Conservation (phyloP, 2,113 vertebrate species). For the Ptychochromis oligacanthus region DNA sequence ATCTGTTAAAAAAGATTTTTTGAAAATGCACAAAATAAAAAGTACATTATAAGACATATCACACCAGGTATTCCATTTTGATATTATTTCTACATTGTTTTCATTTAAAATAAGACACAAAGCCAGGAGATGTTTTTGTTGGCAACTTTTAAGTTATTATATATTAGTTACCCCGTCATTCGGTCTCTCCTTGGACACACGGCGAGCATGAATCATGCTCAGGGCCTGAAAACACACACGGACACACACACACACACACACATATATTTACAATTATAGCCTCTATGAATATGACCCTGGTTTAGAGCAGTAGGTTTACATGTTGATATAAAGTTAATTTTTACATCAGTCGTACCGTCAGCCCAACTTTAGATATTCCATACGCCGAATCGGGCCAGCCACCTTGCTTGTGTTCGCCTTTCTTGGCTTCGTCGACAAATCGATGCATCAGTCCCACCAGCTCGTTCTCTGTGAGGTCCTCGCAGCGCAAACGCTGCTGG, state of each 20-base stretch:
- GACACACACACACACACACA: neutral
- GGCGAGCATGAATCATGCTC: conserved; percentile 86
- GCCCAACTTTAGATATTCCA: conserved; percentile 86
- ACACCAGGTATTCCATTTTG: too few relatives aligned
- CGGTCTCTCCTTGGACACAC: conserved; percentile 78
- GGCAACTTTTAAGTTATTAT: neutral
- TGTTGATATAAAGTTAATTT: neutral
- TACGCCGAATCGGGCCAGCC: conserved; percentile 88
- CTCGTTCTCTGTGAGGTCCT: conserved; percentile 89
- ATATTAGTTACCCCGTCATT: conserved; percentile 72
- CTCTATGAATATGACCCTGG: too few relatives aligned
- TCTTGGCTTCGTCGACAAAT: conserved; percentile 85
- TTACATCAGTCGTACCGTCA: conserved; percentile 74
- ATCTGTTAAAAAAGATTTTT: conserved; percentile 70
- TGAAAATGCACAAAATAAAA: neutral
- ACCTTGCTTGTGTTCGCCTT: conserved; percentile 69
- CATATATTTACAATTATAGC: rapidly evolving
- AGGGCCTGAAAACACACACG: conserved; percentile 67
- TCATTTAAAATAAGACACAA: neutral
- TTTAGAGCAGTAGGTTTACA: neutral
- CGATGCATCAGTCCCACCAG: conserved; percentile 86
- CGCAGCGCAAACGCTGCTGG: conserved; percentile 86
- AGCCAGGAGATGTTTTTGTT: neutral
- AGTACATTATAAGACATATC: neutral
- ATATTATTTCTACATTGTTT: too few relatives aligned